Evolutionary conservation across 2,113 vertebrate genomes (phyloP), one percentile per base, ranked within the genome.

Genomic region (Halichoerus grypus): DNA sequence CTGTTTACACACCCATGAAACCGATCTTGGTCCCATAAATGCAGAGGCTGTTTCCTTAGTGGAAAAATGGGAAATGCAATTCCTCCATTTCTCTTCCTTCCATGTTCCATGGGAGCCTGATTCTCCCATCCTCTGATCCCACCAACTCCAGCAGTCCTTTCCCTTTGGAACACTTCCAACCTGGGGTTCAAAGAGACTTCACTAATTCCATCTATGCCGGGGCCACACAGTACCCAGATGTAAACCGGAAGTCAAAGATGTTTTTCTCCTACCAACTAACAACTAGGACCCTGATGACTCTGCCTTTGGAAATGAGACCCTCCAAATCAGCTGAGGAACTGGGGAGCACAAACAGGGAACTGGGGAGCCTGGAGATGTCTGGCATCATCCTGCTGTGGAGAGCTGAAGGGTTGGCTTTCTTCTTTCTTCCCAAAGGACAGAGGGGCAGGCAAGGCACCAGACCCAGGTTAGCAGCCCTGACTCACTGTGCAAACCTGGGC

Each of bases 171-270:
- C 22, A 2, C 31, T 59, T 88, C 57, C 53, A 76, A 57, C 7
- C 28, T 49, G 51, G 10, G 39, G n/a, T 95, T 28, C 96, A n/a
- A 39, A 93, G 89, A 55, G 39, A 92, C 33, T 82, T 51, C 10
- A 36, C 24, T 59, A 53, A 55, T 42, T 33, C 15, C 0, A 18
- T 28, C 4, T 0, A 22, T 61, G 28, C 51, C 21, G 0, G 65
- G 55, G 42, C 26, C n/a, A 63, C 42, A n/a, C 74, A 57, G 5
- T 4, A 31, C 65, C 16, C 1, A n/a, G 19, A 26, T 8, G 2
- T 14, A 61, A 39, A 26, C 7, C 33, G 15, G 51, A 92, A 90
- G 15, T 87, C 36, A 86, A 42, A n/a, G 59, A 13, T 13, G 11
- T 82, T 96, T 69, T 39, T 36, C 28, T 88, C 21, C 36, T 7